A percentile compares a stretch with the other conserved stretches of the same genome.
These are phyloP conservation scores for Hirundichthys speculiger DNA, from an alignment of 2,113 vertebrate species.

Conservation along the genomic window DNA sequence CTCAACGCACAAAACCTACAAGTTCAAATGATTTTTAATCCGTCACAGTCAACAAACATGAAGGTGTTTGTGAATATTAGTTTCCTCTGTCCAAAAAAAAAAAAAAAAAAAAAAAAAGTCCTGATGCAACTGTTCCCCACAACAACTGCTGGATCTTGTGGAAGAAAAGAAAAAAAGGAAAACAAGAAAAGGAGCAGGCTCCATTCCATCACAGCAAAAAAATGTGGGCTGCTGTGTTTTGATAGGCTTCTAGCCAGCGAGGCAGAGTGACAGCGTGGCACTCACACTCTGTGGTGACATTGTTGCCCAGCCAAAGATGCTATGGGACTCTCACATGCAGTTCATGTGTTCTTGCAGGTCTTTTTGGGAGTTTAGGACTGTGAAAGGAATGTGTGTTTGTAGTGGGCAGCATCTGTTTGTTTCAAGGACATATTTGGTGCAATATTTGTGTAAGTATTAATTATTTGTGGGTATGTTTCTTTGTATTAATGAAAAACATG, in stretches of 20 bases:
- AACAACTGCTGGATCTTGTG: slow-evolving; percentile 41
- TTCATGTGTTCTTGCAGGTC: slow-evolving; percentile 14
- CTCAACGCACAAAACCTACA: slow-evolving; percentile 67
- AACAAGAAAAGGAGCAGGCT: slow-evolving; percentile 29
- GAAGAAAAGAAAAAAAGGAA: background rate
- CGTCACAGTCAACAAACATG: slow-evolving; percentile 67
- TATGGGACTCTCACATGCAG: slow-evolving; percentile 36
- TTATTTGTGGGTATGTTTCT: slow-evolving; percentile 6
- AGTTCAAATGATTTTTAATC: slow-evolving; percentile 79
- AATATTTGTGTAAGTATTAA: background rate
- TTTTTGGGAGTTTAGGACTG: background rate
- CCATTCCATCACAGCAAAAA: slow-evolving; percentile 73
- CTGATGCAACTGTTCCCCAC: slow-evolving; percentile 61
- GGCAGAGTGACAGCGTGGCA: slow-evolving; percentile 69
- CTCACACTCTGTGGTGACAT: slow-evolving; percentile 70
- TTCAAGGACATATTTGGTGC: background rate
- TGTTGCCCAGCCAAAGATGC: slow-evolving; percentile 56
- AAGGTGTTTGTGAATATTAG: slow-evolving; percentile 72
- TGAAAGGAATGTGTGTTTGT: slow-evolving; percentile 1
- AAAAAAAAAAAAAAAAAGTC: slow-evolving; percentile 40
- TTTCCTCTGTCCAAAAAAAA: slow-evolving; percentile 36
- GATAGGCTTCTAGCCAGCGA: slow-evolving; percentile 82
- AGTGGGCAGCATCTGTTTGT: background rate
- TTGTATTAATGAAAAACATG: too few species aligned
- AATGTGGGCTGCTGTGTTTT: slow-evolving; percentile 75